A percentile compares a stretch with the other conserved stretches of the same genome.
phyloP scores from a whole-genome alignment of 2,797 vertebrate species.

The Myripristis murdjan region DNA sequence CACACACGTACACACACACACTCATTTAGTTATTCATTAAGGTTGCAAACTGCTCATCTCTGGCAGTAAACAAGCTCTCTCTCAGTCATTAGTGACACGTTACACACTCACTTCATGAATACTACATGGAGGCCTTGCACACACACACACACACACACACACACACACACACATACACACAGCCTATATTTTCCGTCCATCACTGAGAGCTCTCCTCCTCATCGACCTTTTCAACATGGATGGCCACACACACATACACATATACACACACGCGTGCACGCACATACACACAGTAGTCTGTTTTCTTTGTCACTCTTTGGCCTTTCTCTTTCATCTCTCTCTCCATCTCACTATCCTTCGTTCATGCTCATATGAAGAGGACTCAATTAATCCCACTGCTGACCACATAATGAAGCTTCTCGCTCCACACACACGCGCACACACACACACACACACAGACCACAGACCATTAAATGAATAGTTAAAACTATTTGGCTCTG shows the following conservation, averaged over 20 bases:
- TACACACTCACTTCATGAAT: constrained; percentile 54
- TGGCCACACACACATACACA: constrained; percentile 15
- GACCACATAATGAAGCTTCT: constrained; percentile 44
- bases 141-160: constrained; percentile 5
- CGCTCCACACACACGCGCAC: constrained; percentile 13
- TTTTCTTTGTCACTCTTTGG: constrained; percentile 30
- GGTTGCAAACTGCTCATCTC: constrained; percentile 45
- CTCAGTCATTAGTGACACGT: constrained; percentile 59
- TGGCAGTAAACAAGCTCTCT: constrained; percentile 58
- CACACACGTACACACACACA: constrained; percentile 15
- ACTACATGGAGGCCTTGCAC: constrained; percentile 40
- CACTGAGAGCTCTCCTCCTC: not conserved
- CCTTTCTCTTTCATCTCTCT: constrained; percentile 56
- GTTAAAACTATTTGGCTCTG: constrained; percentile 42
- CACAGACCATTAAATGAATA: constrained; percentile 9
- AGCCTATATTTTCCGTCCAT: constrained; percentile 14
- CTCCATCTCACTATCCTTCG: constrained; percentile 25
- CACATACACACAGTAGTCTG: too few relatives aligned
- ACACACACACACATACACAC: constrained; percentile 5
- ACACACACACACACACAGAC: constrained; percentile 10
- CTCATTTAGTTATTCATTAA: constrained; percentile 52
- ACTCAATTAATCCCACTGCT: constrained; percentile 60
- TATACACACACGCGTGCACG: too few relatives aligned
- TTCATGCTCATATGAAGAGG: constrained; percentile 49
- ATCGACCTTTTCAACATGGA: not conserved